Evolutionary conservation across 2,113 vertebrate species (phyloP).

Genomic region (Panthera tigris): DNA sequence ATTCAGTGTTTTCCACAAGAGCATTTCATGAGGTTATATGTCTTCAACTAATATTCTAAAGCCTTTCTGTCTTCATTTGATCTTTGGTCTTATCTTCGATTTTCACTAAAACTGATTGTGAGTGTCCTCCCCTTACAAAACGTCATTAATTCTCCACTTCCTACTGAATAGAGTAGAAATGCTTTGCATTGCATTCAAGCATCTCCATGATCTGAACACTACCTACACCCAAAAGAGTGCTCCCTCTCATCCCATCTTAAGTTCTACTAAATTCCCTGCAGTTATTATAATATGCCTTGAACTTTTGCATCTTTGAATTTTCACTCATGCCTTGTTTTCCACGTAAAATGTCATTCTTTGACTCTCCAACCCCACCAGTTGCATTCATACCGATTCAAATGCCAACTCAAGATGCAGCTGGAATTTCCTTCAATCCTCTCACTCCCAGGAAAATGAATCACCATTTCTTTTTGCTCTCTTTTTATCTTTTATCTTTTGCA

Average conservation of each 20-base stretch:
- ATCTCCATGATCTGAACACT: background rate
- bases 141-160: background rate
- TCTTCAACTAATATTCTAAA: background rate
- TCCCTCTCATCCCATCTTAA: background rate
- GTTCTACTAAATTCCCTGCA: background rate
- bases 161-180: background rate
- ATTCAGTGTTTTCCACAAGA: background rate
- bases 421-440: background rate
- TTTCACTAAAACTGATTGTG: background rate
- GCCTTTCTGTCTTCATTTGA: background rate
- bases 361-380: fast-evolving
- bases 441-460: background rate
- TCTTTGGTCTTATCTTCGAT: background rate
- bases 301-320: background rate
- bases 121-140: background rate
- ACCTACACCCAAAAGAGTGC: background rate
- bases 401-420: background rate
- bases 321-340: background rate
- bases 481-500: background rate
- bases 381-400: background rate
- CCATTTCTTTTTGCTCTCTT: background rate
- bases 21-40: background rate
- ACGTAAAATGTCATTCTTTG: background rate
- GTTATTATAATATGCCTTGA: background rate
- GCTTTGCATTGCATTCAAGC: background rate